Conservation (phyloP, 2,797 vertebrate species). For the Syncerus caffer region DNA sequence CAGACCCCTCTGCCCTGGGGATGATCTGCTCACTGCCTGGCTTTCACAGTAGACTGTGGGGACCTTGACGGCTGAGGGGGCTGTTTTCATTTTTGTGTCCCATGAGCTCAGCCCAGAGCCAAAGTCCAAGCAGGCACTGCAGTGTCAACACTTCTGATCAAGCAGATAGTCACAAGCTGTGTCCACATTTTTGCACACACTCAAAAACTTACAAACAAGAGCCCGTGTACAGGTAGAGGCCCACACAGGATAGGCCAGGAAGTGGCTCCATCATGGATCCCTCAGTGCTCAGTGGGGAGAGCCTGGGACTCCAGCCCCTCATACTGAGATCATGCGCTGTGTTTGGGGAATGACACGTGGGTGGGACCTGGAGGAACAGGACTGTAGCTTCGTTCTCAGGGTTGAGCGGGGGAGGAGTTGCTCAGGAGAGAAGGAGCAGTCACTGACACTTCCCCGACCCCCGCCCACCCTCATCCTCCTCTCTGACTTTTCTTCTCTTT, state of each 20-base stretch:
- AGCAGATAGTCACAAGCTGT: fast-evolving
- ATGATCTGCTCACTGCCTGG: background rate
- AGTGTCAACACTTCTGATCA: background rate
- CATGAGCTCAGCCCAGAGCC: background rate
- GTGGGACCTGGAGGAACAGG: background rate
- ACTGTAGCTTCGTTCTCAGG: background rate
- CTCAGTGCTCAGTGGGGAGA: background rate
- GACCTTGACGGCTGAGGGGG: background rate
- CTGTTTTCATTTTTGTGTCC: background rate
- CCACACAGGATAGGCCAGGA: background rate
- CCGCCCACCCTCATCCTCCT: background rate
- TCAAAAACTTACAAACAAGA: background rate
- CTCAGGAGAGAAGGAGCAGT: background rate
- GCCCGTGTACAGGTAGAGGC: too few relatives aligned
- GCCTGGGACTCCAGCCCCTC: background rate
- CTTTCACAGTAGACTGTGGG: background rate
- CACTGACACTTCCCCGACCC: background rate
- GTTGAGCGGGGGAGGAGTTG: background rate
- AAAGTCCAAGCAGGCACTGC: background rate
- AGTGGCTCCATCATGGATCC: background rate
- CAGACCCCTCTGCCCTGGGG: fast-evolving
- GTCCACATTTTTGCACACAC: background rate
- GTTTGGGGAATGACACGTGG: background rate
- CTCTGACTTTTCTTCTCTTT: background rate
- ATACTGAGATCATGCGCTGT: fast-evolving